phyloP scores from a whole-genome alignment of 2,888 invertebrate species.

The Brenthis ino region DNA sequence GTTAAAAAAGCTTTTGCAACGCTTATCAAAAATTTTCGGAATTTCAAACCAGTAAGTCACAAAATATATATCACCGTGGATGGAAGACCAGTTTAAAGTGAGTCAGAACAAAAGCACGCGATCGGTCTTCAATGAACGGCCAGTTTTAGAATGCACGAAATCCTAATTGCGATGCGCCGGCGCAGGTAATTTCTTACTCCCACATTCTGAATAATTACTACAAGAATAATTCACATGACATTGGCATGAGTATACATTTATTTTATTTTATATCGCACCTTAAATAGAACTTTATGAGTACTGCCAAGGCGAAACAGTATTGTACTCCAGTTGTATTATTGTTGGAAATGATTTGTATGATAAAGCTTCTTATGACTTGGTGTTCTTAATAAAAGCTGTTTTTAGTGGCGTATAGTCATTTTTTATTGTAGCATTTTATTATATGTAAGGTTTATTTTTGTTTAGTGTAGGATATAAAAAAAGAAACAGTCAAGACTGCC shows the following conservation, averaged over 20 bases:
- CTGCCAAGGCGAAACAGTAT: constrained; percentile 24
- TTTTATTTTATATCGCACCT: constrained; percentile 31
- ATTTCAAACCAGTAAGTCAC: neutral
- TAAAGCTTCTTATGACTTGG: constrained; percentile 7
- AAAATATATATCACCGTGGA: neutral
- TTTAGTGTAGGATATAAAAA: neutral
- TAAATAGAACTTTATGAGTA: constrained; percentile 32
- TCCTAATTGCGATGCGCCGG: constrained; percentile 45
- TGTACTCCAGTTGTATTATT: constrained; percentile 9
- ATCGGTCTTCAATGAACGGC: constrained; percentile 50
- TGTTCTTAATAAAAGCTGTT: constrained; percentile 10
- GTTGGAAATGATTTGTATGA: constrained; percentile 16
- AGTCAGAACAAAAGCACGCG: constrained; percentile 43
- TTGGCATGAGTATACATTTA: constrained; percentile 35
- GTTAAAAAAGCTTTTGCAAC: no score
- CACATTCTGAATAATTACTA: constrained; percentile 37
- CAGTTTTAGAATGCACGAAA: constrained; percentile 50
- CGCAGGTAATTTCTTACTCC: constrained; percentile 45
- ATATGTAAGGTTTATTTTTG: neutral
- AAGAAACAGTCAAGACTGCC: neutral
- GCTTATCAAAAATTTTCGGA: no score
- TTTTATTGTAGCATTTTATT: neutral
- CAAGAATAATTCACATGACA: constrained; percentile 41
- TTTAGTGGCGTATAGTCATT: neutral
- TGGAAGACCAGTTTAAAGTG: constrained; percentile 25